Evolutionary conservation across 2,888 invertebrate genomes (phyloP).

Genomic region (Abscondita cerata): DNA sequence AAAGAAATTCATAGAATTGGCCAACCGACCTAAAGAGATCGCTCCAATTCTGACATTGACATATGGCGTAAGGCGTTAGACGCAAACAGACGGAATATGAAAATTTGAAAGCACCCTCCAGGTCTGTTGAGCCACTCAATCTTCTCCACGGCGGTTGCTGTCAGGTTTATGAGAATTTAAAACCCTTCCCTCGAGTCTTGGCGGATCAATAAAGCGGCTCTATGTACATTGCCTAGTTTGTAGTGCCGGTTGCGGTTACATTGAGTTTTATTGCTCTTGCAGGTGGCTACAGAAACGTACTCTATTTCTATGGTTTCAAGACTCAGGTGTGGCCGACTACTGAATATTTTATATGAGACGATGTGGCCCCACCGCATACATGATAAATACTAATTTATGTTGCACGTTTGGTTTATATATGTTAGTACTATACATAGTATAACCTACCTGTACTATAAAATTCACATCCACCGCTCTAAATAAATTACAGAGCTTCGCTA

Average conservation of each 20-base stretch:
- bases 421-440: no score
- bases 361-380: constrained; percentile 27
- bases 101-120: constrained; percentile 51
- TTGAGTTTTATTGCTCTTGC: constrained; percentile 41
- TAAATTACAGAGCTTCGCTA: no score
- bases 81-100: constrained; percentile 52
- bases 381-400: constrained; percentile 37
- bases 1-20: constrained; percentile 51
- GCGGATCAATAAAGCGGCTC: constrained; percentile 47
- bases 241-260: constrained; percentile 38
- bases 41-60: constrained; percentile 49
- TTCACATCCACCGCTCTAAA: constrained; percentile 17
- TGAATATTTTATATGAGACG: constrained; percentile 31
- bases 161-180: constrained; percentile 56
- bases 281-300: constrained; percentile 32
- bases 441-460: constrained; percentile 13
- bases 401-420: constrained; percentile 17
- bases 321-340: constrained; percentile 31
- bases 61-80: constrained; percentile 49
- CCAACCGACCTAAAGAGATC: constrained; percentile 47
- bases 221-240: constrained; percentile 45
- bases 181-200: constrained; percentile 48
- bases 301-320: constrained; percentile 24
- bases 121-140: constrained; percentile 51
- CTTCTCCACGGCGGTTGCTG: constrained; percentile 51